A percentile compares a stretch with the other conserved stretches of the same genome.
These are phyloP conservation scores for Strigamia transsilvanica DNA, from an alignment of 2,888 invertebrate species.

Conservation along the genomic window DNA sequence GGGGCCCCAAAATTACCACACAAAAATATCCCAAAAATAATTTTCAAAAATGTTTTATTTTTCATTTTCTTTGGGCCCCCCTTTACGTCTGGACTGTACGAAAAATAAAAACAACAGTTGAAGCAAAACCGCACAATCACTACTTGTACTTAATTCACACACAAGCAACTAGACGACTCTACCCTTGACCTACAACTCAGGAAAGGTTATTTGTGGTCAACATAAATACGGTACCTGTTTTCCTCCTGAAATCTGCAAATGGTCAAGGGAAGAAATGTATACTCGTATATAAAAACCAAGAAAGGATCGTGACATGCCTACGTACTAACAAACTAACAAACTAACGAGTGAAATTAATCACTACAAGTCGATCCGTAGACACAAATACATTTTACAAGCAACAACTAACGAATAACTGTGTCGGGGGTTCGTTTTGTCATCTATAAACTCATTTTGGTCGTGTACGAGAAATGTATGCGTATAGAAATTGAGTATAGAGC, in stretches of 20 bases:
- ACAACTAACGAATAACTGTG: constrained; percentile 7
- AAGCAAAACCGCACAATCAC: neutral
- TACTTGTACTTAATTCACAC: neutral
- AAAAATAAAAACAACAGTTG: neutral
- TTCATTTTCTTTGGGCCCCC: no score
- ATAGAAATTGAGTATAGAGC: neutral
- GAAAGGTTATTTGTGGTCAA: neutral
- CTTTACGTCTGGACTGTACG: no score
- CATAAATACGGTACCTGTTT: constrained; percentile 30
- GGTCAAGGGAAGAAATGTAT: constrained; percentile 31
- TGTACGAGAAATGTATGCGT: constrained; percentile 39
- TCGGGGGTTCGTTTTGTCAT: constrained; percentile 25
- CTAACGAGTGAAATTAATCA: neutral
- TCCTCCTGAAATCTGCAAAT: constrained; percentile 50
- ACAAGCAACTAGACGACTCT: constrained; percentile 4
- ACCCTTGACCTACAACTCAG: constrained; percentile 33
- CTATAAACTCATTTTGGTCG: constrained; percentile 3
- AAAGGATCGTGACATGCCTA: constrained; percentile 46
- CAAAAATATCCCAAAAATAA: no score
- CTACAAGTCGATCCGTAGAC: neutral
- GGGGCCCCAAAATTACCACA: no score
- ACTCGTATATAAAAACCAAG: constrained; percentile 10
- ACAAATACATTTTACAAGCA: neutral
- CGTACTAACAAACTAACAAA: neutral
- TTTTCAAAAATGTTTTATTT: no score